Evolutionary conservation across 1,140 invertebrate genomes (phyloP), one percentile per base, ranked within the genome.

Genomic region (Lepidurus couesii): DNA sequence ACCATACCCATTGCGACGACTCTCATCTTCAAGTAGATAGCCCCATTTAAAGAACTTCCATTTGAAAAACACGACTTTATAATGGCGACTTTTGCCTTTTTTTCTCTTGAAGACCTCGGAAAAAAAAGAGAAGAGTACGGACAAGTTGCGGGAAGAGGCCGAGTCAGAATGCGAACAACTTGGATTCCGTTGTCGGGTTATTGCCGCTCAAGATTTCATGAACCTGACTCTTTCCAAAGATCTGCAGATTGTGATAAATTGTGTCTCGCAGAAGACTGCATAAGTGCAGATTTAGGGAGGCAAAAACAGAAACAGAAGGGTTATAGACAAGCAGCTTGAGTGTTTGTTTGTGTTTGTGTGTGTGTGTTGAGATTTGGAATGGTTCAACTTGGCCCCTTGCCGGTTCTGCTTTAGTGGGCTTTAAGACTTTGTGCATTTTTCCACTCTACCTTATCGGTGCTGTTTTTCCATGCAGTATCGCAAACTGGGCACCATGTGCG

Each of bases 1-100:
- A 87, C 81, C 16, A 13, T 13, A 65, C 53, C 53, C 53, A 21
- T 65, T 65, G 16, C 53, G 53, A 11, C 53, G 53, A 65, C 53
- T 9, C 53, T 16, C 53, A 13, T 13, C 21, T 21, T 65, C 53
- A 65, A 65, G 53, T 65, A 65, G 53, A 65, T 65, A 65, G 53
- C 53, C 21, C 8, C 53, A 65, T 65, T 65, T 21, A 65, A 21
- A 21, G 53, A 65, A 65, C 16, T 65, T 65, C 21, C 53, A 21
- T 65, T 21, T 65, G 53, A 10, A 65, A 65, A 65, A 13, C 53
- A 65, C n/a, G 53, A 34, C 21, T 65, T 65, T 65, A 65, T 9
- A 65, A 65, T 7, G 53, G 21, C 5, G n/a, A n/a, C 8, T 65
- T 65, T 65, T 16, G 16, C 13, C 21, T 65, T 65, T 65, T 47